Conservation (phyloP, 2,113 vertebrate genomes). For the Urocitellus parryii region DNA sequence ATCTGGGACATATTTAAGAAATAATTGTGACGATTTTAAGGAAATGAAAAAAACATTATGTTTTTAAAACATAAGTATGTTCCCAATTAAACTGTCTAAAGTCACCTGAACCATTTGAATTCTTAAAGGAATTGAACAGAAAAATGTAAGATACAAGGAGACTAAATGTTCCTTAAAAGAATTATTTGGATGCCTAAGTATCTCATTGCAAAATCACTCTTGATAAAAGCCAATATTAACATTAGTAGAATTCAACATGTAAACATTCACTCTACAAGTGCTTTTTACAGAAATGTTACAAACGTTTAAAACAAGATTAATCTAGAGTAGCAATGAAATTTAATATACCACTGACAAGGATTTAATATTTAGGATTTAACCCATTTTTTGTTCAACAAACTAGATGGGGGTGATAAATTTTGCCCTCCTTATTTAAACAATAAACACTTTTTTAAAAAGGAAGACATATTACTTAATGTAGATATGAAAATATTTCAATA, state of each 20-base stretch:
- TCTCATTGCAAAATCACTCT: neutral
- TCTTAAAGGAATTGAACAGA: neutral
- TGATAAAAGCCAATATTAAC: neutral
- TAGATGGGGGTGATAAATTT: neutral
- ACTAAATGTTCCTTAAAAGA: neutral
- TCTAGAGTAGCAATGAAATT: neutral
- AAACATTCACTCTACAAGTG: neutral
- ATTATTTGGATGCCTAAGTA: neutral
- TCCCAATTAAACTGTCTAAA: neutral
- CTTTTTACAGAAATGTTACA: neutral
- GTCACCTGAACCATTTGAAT: slow-evolving; percentile 5
- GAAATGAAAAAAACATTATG: neutral
- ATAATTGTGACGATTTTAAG: neutral
- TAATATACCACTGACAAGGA: neutral
- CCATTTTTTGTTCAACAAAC: slow-evolving; percentile 12
- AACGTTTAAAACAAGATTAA: slow-evolving; percentile 13
- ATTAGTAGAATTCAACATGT: neutral
- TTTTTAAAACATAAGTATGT: neutral
- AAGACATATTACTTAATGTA: neutral
- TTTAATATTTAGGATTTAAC: slow-evolving; percentile 44
- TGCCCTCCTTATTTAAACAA: neutral
- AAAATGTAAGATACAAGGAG: neutral
- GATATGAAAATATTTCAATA: neutral
- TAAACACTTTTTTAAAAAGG: neutral
- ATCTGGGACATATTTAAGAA: neutral